Base-by-base conservation (phyloP, 2,888 invertebrate species). In the Aplocera efformata region DNA sequence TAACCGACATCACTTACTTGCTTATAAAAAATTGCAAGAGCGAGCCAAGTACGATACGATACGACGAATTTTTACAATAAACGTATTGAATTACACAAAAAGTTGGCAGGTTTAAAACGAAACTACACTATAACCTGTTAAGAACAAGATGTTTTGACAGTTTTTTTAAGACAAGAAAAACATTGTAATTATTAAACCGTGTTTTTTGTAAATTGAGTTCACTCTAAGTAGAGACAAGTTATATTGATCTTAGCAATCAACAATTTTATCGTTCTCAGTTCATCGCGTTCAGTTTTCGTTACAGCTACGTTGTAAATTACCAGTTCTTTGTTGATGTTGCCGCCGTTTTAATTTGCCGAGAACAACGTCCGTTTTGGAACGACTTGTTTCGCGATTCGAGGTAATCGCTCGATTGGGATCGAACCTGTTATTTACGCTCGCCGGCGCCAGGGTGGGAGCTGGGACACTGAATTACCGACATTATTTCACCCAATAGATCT, bases 301-400 rank as follows among this genome's bases (percentile, higher is more conserved):
- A 53, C 52, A 52, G 50, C 58, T 60, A 60, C 53, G 39, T 58
- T 53, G 52, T 58, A 65, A 72, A 68, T 67, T 57, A 56, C 58
- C 46, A 37, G 44, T 55, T 57, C 63, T 70, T 72, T 70, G 65
- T 70, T 67, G 64, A 60, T 53, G 61, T 50, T 53, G 64, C 67
- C 73, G 71, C 70, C 70, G 63, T 69, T 72, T 72, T 67, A 73
- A 74, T 74, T 72, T 68, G 63, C 56, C 54, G 58, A 61, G 64
- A 65, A 58, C 61, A 56, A 56, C 50, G 59, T 52, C 64, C 62
- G 65, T 55, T 54, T 51, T 51, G 32, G 49, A 48, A 38, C 48
- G 44, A 53, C 53, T 49, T 53, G 50, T 50, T 53, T 53, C 42
- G 48, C 53, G 48, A 42, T 53, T 53, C 50, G 51, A 39, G 49